Evolutionary conservation across 2,888 invertebrate species (phyloP).

Genomic region (Scaptomyza parva): DNA sequence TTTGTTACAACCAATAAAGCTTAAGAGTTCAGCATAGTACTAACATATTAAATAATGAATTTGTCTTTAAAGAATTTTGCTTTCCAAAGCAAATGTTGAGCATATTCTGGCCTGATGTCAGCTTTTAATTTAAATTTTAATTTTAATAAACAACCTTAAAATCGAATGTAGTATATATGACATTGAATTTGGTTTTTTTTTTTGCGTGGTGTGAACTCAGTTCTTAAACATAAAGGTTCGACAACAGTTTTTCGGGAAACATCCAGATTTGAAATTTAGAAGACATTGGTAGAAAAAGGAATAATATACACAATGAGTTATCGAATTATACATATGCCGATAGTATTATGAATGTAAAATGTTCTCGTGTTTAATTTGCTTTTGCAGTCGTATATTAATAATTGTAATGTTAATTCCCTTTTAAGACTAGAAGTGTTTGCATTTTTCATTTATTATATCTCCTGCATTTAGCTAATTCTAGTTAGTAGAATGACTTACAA

Average conservation of each 20-base stretch:
- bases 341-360: constrained; percentile 27
- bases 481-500: constrained; percentile 54
- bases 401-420: constrained; percentile 17
- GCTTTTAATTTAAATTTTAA: neutral
- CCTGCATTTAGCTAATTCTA: constrained; percentile 32
- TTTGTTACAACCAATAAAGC: constrained; percentile 70
- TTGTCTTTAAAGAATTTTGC: constrained; percentile 4
- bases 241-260: constrained; percentile 46
- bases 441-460: constrained; percentile 10
- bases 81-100: constrained; percentile 8
- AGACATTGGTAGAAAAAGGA: constrained; percentile 37
- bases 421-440: constrained; percentile 65
- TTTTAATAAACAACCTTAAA: constrained; percentile 3
- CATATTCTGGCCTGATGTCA: constrained; percentile 3
- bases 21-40: constrained; percentile 51
- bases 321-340: constrained; percentile 18
- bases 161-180: constrained; percentile 12
- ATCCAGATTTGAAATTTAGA: constrained; percentile 31
- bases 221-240: constrained; percentile 35
- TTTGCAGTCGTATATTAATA: constrained; percentile 19
- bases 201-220: constrained; percentile 30
- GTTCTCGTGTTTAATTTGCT: constrained; percentile 8
- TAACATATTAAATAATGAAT: constrained; percentile 53
- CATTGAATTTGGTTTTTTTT: constrained; percentile 24
- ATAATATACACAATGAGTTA: constrained; percentile 36